Evolutionary conservation across 2,113 vertebrate genomes (phyloP), one percentile per base, ranked within the genome.

Genomic region (Pseudopodoces humilis): DNA sequence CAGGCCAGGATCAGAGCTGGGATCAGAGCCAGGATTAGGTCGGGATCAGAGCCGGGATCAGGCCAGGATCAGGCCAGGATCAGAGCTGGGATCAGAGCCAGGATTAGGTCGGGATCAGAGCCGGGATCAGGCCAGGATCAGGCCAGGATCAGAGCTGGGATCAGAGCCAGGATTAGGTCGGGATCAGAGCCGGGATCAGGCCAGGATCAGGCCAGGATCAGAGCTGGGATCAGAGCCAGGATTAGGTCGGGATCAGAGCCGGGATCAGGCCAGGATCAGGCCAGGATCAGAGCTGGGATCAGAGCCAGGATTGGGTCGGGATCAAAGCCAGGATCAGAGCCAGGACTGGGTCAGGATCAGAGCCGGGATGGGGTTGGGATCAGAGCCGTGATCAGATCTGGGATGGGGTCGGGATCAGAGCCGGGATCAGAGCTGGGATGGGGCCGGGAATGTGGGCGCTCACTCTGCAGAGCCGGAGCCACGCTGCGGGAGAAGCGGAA

Each of bases 391-490:
- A n/a, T 4, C 5, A 1, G 20, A 7, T 33, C 15, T 15, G 4
- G 14, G 22, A 16, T 5, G 37, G 37, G 37, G 37, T 39, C 9
- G 10, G n/a, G 15, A 16, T 24, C 1, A 10, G 15, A 10, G 22
- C 47, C 3, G 49, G 79, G 52, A 46, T 43, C 77, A 22, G 31
- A 13, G 23, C 23, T 0, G 17, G 65, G 67, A 69, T 69, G 2
- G 24, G 43, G 43, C 43, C 15, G 43, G 43, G 43, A 43, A 43
- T 1, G 13, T 37, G 37, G 15, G 27, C 9, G 9, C 58, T 59
- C 96, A 99, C 99, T 98, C 96, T 99, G 99, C 85, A 99, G 98
- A 10, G 99, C 99, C 0, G 99, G 99, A 15, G 99, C 97, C 72
- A 99, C 98, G 2, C 97, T 99, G 88, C 98, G 97, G 62, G 99